phyloP scores from a whole-genome alignment of 1,140 invertebrate genomes.

The Epicauta chinensis region DNA sequence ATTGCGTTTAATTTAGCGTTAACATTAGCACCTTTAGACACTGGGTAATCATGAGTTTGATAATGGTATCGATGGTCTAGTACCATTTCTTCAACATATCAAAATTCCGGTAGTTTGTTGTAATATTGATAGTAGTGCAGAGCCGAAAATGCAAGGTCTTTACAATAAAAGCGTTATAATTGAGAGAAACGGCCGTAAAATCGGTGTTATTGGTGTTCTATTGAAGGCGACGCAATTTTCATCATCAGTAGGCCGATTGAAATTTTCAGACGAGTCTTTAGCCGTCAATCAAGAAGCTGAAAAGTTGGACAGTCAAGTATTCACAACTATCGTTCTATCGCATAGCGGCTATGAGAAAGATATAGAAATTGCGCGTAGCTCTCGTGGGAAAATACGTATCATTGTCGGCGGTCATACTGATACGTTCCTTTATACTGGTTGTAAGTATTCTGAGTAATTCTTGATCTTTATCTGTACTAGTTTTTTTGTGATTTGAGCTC shows the following conservation, averaged over 20 bases:
- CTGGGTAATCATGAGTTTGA: conserved; percentile 87
- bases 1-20: too few relatives aligned
- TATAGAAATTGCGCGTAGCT: conserved; percentile 59
- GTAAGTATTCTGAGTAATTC: conserved; percentile 1
- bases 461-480: neutral
- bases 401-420: conserved; percentile 84
- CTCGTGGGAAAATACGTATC: conserved; percentile 55
- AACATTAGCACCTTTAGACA: too few relatives aligned
- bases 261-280: conserved; percentile 45
- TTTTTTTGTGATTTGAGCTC: too few relatives aligned
- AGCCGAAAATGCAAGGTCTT: conserved; percentile 55
- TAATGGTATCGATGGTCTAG: conserved; percentile 55
- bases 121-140: conserved; percentile 64
- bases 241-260: conserved; percentile 37
- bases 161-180: conserved; percentile 53
- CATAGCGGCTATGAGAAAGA: conserved; percentile 53
- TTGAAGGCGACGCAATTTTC: conserved; percentile 48
- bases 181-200: conserved; percentile 50
- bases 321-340: conserved; percentile 46
- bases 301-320: conserved; percentile 27
- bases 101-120: conserved; percentile 60
- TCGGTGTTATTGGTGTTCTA: conserved; percentile 76
- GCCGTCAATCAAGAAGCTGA: conserved; percentile 37
- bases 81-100: conserved; percentile 60
- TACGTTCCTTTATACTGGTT: conserved; percentile 40